Conservation (phyloP, 2,797 vertebrate genomes). For the Adrianichthys oophorus region DNA sequence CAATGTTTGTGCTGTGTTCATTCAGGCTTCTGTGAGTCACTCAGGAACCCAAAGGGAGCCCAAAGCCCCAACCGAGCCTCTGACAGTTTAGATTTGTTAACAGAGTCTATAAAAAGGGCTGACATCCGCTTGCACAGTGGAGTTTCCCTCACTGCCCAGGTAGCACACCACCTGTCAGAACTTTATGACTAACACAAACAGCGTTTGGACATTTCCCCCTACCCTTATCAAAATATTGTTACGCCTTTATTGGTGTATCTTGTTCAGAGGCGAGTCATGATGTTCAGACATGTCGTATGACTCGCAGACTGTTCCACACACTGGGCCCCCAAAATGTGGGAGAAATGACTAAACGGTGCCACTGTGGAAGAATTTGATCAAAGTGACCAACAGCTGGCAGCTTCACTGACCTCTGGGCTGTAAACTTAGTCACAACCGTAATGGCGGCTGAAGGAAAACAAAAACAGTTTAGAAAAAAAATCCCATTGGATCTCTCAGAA, state of each 20-base stretch:
- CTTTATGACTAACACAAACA: slow-evolving; percentile 41
- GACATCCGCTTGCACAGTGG: slow-evolving; percentile 27
- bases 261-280: slow-evolving; percentile 16
- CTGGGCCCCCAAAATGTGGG: slow-evolving; percentile 76
- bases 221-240: background rate
- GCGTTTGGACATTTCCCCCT: slow-evolving; percentile 3
- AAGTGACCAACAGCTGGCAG: slow-evolving; percentile 68
- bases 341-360: slow-evolving; percentile 74
- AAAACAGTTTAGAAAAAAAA: slow-evolving; percentile 5
- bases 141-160: slow-evolving; percentile 41
- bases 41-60: background rate
- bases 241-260: slow-evolving; percentile 4
- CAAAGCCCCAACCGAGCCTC: background rate
- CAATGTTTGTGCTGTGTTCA: background rate
- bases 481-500: slow-evolving; percentile 14
- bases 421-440: slow-evolving; percentile 16
- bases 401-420: slow-evolving; percentile 11
- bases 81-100: slow-evolving; percentile 30
- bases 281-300: slow-evolving; percentile 63
- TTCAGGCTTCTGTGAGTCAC: slow-evolving; percentile 6
- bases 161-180: slow-evolving; percentile 38
- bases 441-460: slow-evolving; percentile 32
- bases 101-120: slow-evolving; percentile 12
- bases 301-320: slow-evolving; percentile 58
- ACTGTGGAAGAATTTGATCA: slow-evolving; percentile 72